These are phyloP conservation scores for Sycophila sp. DNA, from an alignment of 1,140 invertebrate genomes.

Conservation along the genomic window DNA sequence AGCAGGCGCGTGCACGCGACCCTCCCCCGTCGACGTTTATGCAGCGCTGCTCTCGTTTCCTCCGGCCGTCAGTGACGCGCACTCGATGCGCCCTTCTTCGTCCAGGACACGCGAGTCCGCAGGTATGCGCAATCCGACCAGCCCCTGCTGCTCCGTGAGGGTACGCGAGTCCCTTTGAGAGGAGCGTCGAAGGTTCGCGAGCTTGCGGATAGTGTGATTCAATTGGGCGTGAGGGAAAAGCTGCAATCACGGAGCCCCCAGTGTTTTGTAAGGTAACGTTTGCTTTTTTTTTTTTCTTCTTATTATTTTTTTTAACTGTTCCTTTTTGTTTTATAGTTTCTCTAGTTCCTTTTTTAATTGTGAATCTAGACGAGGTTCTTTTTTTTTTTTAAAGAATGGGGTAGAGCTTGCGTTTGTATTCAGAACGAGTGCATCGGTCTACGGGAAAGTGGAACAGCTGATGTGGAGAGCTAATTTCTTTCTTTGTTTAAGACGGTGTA, in stretches of 20 bases:
- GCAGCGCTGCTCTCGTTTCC: slow-evolving; percentile 10
- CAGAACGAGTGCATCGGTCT: not conserved
- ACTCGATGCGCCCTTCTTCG: not conserved
- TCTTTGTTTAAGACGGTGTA: too few species aligned
- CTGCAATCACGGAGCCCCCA: slow-evolving; percentile 62
- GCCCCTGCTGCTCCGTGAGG: too few species aligned
- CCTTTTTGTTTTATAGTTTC: too few species aligned
- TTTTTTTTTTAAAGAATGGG: not conserved
- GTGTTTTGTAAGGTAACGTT: slow-evolving; percentile 60
- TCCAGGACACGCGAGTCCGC: too few species aligned
- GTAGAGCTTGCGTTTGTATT: not conserved
- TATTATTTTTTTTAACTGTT: too few species aligned
- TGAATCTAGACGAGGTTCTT: not conserved
- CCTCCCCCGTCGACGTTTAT: too few species aligned
- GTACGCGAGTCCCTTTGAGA: too few species aligned
- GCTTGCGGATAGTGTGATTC: too few species aligned
- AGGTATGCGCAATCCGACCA: too few species aligned
- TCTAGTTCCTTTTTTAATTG: not conserved
- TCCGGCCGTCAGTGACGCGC: not conserved
- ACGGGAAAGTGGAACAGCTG: not conserved
- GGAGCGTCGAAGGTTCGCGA: too few species aligned
- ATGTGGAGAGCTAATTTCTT: too few species aligned
- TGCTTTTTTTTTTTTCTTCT: not conserved
- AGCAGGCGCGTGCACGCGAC: too few species aligned
- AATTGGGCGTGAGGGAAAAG: slow-evolving; percentile 13